phyloP scores from a whole-genome alignment of 2,797 vertebrate species.

The Clarias fuscus region DNA sequence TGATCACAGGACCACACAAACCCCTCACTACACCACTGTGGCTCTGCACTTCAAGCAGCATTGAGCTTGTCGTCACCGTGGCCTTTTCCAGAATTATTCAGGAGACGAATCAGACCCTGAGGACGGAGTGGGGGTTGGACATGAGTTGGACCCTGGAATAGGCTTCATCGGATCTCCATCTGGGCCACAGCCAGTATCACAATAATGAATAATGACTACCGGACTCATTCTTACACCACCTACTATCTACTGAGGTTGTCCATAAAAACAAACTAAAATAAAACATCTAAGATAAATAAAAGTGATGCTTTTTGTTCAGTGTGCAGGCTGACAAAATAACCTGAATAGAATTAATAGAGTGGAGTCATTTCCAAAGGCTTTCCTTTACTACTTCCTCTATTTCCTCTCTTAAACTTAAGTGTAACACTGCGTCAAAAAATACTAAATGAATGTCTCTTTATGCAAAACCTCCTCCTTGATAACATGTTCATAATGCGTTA shows the following conservation, averaged over 20 bases:
- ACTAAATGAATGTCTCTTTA: background rate
- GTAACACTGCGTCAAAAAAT: background rate
- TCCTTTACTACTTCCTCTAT: background rate
- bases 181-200: constrained; percentile 37
- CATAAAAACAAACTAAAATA: background rate
- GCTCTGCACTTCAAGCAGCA: constrained; percentile 40
- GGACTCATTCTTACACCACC: background rate
- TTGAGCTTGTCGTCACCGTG: constrained; percentile 48
- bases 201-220: constrained; percentile 33
- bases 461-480: no score
- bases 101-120: constrained; percentile 52
- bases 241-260: background rate
- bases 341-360: background rate
- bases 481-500: no score
- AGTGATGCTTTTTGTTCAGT: background rate
- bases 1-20: constrained; percentile 52
- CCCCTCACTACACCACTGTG: background rate
- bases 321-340: background rate
- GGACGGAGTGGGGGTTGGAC: constrained; percentile 36
- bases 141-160: constrained; percentile 38
- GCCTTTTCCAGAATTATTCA: constrained; percentile 58
- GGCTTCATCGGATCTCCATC: constrained; percentile 46
- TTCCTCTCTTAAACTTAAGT: background rate
- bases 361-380: background rate
- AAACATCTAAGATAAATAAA: background rate